A percentile compares a stretch with the other conserved stretches of the same genome.
These are phyloP conservation scores for Paracyclopina nana DNA, from an alignment of 1,140 invertebrate species.

Conservation along the genomic window DNA sequence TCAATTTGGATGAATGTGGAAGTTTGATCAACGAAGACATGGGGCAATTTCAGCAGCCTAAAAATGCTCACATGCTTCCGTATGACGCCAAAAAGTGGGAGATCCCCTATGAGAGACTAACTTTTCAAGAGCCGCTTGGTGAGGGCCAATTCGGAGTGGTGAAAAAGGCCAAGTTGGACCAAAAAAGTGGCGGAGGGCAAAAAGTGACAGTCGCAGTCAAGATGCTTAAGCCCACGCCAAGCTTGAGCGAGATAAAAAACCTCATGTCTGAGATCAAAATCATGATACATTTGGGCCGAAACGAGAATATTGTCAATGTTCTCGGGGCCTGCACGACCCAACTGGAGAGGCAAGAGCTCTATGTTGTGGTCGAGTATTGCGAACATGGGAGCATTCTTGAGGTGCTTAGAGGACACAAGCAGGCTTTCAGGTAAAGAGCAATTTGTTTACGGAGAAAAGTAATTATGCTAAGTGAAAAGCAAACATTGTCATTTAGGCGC, in stretches of 20 bases:
- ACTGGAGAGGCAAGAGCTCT: slow-evolving; percentile 22
- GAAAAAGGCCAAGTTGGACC: slow-evolving; percentile 50
- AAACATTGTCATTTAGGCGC: too few species aligned
- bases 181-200: slow-evolving; percentile 26
- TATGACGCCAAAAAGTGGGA: too few species aligned
- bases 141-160: slow-evolving; percentile 82
- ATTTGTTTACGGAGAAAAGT: too few species aligned
- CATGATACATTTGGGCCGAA: slow-evolving; percentile 33
- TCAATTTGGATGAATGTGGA: too few species aligned
- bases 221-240: slow-evolving; percentile 56
- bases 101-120: slow-evolving; percentile 60
- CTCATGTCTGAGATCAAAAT: slow-evolving; percentile 35
- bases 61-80: too few species aligned
- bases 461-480: too few species aligned
- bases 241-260: slow-evolving; percentile 41
- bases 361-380: slow-evolving; percentile 32
- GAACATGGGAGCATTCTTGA: slow-evolving; percentile 34
- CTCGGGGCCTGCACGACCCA: slow-evolving; percentile 31
- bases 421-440: too few species aligned
- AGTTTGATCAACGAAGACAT: too few species aligned
- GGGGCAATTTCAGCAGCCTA: too few species aligned
- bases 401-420: too few species aligned
- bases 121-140: slow-evolving; percentile 61
- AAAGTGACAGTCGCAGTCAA: slow-evolving; percentile 57
- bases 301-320: slow-evolving; percentile 35